Base-by-base conservation (phyloP, 1,140 invertebrate species). In the Battus philenor region DNA sequence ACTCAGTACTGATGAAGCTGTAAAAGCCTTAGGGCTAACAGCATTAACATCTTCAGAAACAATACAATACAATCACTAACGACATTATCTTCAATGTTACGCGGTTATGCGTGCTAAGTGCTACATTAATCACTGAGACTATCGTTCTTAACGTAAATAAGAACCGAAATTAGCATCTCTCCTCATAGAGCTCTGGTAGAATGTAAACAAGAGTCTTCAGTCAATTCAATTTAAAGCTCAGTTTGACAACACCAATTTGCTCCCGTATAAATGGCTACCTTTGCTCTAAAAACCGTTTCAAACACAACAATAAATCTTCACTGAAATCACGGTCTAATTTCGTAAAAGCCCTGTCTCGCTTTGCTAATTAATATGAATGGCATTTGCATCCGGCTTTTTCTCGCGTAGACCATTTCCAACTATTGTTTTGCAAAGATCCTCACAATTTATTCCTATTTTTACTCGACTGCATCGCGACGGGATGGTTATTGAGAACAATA, bases 311-410 rank as follows among this genome's bases (percentile, higher is more conserved):
- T 85, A 85, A 82, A 85, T 85, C 78, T 82, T 73, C 73, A 68
- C 66, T 79, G 78, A 74, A 85, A 85, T 85, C 81, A 82, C 77
- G 77, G 74, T 79, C 78, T 85, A 85, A 85, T 85, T 85, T 85
- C 78, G 78, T 82, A 82, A 85, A 82, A 85, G 81, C 78, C 74
- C 74, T 75, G 68, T 82, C 78, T 85, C 81, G 78, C 81, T 81
- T 80, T 82, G 77, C 78, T 85, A 85, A 85, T 85, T 85, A 85
- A 85, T 85, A 85, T 82, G 81, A 85, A 85, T 85, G 73, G 78
- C 77, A 77, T 85, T 85, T 85, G 78, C 81, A 85, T 85, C 81
- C 77, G 73, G 78, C 75, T 85, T 85, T 85, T 85, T 85, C 81
- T 85, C 78, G 67, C 73, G 70, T 72, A 75, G 65, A 85, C 78